Conservation (phyloP, 2,113 vertebrate species). For the Thunnus thynnus region DNA sequence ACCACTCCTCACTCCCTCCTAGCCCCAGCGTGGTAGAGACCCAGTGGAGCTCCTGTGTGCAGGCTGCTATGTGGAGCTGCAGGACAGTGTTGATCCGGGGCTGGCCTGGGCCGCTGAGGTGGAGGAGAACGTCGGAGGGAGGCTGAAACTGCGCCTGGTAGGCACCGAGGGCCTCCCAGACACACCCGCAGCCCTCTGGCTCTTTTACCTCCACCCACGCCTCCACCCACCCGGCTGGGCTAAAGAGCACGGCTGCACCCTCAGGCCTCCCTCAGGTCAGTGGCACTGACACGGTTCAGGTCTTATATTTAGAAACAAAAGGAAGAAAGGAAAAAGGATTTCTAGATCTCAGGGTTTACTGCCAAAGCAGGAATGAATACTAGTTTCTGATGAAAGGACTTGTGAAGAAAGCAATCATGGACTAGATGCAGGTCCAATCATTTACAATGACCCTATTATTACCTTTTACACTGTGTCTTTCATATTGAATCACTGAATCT, state of each 20-base stretch:
- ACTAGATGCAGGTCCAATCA: neutral
- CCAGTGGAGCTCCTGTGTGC: constrained; percentile 93
- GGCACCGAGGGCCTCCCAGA: constrained; percentile 88
- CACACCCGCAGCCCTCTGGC: constrained; percentile 89
- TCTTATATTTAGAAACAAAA: constrained; percentile 38
- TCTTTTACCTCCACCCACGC: constrained; percentile 94
- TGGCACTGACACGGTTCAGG: constrained; percentile 9
- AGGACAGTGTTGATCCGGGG: constrained; percentile 85
- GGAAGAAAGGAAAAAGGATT: neutral
- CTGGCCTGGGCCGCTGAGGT: constrained; percentile 92
- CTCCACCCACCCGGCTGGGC: constrained; percentile 97
- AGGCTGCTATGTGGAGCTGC: constrained; percentile 92
- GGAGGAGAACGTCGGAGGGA: constrained; percentile 93
- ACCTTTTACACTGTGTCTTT: neutral
- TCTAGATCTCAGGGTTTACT: constrained; percentile 16
- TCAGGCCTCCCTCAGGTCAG: constrained; percentile 92
- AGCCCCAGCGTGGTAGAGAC: constrained; percentile 94
- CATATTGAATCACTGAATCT: neutral
- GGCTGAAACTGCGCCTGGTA: constrained; percentile 90
- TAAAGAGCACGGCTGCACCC: constrained; percentile 87
- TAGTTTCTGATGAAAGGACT: constrained; percentile 11
- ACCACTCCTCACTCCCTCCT: neutral
- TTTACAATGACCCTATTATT: constrained; percentile 6
- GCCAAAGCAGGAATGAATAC: constrained; percentile 1
- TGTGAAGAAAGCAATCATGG: neutral